Evolutionary conservation across 2,888 invertebrate genomes (phyloP).

Genomic region (Diadegma fenestrale): DNA sequence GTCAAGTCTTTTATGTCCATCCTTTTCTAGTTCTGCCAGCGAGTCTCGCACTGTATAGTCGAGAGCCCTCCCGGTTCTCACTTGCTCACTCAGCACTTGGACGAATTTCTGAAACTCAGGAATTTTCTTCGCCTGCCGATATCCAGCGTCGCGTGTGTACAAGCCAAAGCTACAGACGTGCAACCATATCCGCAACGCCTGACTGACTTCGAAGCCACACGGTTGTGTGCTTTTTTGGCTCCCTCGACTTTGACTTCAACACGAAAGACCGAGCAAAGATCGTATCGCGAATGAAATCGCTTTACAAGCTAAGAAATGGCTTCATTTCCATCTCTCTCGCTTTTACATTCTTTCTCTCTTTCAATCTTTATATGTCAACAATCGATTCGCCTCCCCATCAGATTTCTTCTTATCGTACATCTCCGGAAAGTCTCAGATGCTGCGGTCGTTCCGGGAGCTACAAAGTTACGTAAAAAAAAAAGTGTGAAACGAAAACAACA

Average conservation of each 20-base stretch:
- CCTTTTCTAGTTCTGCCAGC: slow-evolving; percentile 17
- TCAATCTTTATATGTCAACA: slow-evolving; percentile 42
- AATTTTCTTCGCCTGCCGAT: slow-evolving; percentile 51
- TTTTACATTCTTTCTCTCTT: slow-evolving; percentile 16
- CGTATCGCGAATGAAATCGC: slow-evolving; percentile 61
- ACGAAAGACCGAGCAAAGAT: slow-evolving; percentile 41
- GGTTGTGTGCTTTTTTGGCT: slow-evolving; percentile 51
- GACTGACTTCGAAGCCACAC: slow-evolving; percentile 45
- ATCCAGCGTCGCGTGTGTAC: not conserved
- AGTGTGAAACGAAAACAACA: not conserved
- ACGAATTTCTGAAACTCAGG: slow-evolving; percentile 65
- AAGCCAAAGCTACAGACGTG: slow-evolving; percentile 4
- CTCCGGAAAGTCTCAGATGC: slow-evolving; percentile 18
- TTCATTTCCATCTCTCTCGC: slow-evolving; percentile 47
- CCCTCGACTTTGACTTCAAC: slow-evolving; percentile 54
- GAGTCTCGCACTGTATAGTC: slow-evolving; percentile 8
- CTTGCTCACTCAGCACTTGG: slow-evolving; percentile 67
- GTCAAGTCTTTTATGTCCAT: slow-evolving; percentile 61
- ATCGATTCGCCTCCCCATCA: slow-evolving; percentile 31
- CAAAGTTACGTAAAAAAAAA: slow-evolving; percentile 21
- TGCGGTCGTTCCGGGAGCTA: slow-evolving; percentile 9
- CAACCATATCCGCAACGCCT: slow-evolving; percentile 46
- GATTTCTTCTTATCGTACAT: slow-evolving; percentile 40
- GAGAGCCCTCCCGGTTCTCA: slow-evolving; percentile 35
- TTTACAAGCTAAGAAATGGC: slow-evolving; percentile 55